Conservation (phyloP, 2,797 vertebrate genomes). For the Coccyzus lansbergi region DNA sequence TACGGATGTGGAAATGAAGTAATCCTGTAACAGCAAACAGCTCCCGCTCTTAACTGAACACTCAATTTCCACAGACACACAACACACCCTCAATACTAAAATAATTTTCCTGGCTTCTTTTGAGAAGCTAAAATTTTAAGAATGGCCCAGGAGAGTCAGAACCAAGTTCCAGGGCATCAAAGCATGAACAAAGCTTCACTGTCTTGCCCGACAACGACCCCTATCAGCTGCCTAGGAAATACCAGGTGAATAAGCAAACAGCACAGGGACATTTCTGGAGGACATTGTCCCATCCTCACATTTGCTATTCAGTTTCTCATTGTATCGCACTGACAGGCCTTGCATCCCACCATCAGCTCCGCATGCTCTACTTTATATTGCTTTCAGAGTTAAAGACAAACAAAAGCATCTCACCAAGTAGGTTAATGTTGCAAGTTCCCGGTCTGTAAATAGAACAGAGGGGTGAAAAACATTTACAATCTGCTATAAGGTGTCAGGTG, state of each 20-base stretch:
- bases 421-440: constrained; percentile 90
- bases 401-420: constrained; percentile 84
- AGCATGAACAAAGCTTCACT: background rate
- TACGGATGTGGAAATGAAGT: constrained; percentile 87
- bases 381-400: background rate
- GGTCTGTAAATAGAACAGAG: constrained; percentile 78
- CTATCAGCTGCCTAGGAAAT: background rate
- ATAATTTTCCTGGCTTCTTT: background rate
- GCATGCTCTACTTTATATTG: background rate
- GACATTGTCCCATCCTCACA: background rate
- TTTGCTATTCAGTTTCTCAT: background rate
- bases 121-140: background rate
- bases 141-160: background rate
- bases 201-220: background rate
- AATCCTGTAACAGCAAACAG: constrained; percentile 79
- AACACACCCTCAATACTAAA: background rate
- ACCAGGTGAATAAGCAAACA: background rate
- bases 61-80: background rate
- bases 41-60: background rate
- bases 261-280: background rate
- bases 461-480: background rate
- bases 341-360: background rate
- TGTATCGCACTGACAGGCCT: background rate
- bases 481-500: background rate
- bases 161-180: background rate